phyloP scores from a whole-genome alignment of 2,888 invertebrate genomes.

The Amphimallon solstitiale region DNA sequence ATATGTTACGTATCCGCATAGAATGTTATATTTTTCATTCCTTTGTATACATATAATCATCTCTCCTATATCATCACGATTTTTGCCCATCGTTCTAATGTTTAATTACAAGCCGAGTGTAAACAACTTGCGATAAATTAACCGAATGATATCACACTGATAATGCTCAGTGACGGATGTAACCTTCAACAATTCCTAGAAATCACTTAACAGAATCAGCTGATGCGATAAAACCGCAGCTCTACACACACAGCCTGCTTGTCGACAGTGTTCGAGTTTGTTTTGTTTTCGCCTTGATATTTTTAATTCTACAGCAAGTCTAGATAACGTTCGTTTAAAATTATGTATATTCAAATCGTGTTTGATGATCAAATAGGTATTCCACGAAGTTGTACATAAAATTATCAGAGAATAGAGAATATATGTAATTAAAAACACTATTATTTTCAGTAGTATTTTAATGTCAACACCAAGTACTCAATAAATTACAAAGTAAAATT shows the following conservation, averaged over 20 bases:
- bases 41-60: no score
- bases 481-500: no score
- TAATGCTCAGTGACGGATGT: neutral
- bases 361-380: no score
- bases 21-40: no score
- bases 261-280: conserved; percentile 21
- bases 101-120: neutral
- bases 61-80: no score
- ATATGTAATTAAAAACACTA: no score
- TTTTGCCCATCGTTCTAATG: no score
- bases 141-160: conserved; percentile 24
- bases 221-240: conserved; percentile 31
- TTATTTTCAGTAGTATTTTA: no score
- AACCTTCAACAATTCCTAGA: conserved; percentile 22
- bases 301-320: conserved; percentile 6
- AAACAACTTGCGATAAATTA: conserved; percentile 25
- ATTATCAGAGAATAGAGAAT: no score
- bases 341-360: conserved; percentile 12
- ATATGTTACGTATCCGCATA: no score
- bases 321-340: conserved; percentile 18
- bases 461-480: no score
- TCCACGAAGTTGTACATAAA: no score
- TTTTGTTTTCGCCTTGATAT: conserved; percentile 4
- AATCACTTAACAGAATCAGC: conserved; percentile 32
- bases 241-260: conserved; percentile 35